Evolutionary conservation across 2,113 vertebrate species (phyloP).

Genomic region (Mustelus asterias): DNA sequence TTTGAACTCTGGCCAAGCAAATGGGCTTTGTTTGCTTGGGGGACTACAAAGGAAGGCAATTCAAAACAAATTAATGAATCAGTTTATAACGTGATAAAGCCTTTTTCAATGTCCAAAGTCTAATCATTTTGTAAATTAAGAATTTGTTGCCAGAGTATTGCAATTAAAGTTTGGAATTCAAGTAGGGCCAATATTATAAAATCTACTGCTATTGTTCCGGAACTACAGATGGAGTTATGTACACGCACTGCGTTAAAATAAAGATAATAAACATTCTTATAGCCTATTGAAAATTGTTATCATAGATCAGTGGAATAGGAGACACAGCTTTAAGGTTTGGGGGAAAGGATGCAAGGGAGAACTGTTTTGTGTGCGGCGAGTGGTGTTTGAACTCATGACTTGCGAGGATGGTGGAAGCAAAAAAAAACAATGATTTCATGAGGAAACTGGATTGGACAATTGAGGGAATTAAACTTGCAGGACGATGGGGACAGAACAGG

Average conservation of each 20-base stretch:
- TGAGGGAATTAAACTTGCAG: too few relatives aligned
- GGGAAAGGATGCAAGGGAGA: too few relatives aligned
- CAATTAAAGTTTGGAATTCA: conserved; percentile 26
- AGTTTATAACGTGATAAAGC: conserved; percentile 26
- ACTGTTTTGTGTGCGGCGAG: too few relatives aligned
- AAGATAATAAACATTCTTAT: neutral
- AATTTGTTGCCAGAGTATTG: conserved; percentile 25
- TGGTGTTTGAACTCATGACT: too few relatives aligned
- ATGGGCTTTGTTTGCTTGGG: conserved; percentile 31
- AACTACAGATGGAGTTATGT: neutral
- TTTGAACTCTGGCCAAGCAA: conserved; percentile 27
- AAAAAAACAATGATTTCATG: too few relatives aligned
- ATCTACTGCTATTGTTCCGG: neutral
- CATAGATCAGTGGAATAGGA: too few relatives aligned
- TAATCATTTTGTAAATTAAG: conserved; percentile 28
- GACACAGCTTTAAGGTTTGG: too few relatives aligned
- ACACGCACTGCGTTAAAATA: neutral
- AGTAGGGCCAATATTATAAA: neutral
- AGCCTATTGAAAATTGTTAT: neutral
- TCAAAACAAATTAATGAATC: conserved; percentile 21
- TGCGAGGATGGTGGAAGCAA: too few relatives aligned
- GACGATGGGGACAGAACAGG: too few relatives aligned
- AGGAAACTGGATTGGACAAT: too few relatives aligned
- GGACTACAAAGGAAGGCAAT: conserved; percentile 18
- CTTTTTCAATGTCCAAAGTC: conserved; percentile 23